Evolutionary conservation across 2,888 invertebrate species (phyloP).

Genomic region (Villa cingulata): DNA sequence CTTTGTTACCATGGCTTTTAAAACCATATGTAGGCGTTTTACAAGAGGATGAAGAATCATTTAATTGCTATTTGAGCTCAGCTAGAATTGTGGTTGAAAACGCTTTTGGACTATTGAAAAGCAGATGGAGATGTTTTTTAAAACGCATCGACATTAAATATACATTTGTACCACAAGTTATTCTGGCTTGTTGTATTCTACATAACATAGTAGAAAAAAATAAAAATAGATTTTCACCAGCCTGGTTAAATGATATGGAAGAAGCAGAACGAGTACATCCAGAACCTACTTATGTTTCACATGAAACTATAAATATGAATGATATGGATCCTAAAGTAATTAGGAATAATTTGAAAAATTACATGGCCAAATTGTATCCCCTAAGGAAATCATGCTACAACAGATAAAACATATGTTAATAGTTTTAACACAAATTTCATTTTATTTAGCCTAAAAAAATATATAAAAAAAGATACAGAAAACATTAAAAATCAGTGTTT

Average conservation of each 20-base stretch:
- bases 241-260: neutral
- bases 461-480: too few relatives aligned
- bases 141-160: constrained; percentile 7
- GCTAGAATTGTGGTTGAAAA: constrained; percentile 10
- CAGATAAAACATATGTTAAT: too few relatives aligned
- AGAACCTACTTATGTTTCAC: too few relatives aligned
- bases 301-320: constrained; percentile 19
- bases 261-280: neutral
- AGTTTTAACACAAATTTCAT: too few relatives aligned
- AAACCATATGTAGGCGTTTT: constrained; percentile 4
- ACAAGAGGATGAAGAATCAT: constrained; percentile 7
- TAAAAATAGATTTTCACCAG: constrained; percentile 5
- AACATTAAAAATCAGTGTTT: too few relatives aligned
- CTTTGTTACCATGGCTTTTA: too few relatives aligned
- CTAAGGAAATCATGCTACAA: too few relatives aligned
- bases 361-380: too few relatives aligned
- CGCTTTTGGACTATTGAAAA: constrained; percentile 11
- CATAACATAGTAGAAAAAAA: constrained; percentile 10
- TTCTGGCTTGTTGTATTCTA: constrained; percentile 8
- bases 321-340: too few relatives aligned
- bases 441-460: too few relatives aligned
- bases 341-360: too few relatives aligned
- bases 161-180: constrained; percentile 6
- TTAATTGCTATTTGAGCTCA: constrained; percentile 7
- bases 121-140: constrained; percentile 7